These are phyloP conservation scores for Heterotilapia buettikoferi DNA, from an alignment of 2,113 vertebrate species.

Conservation along the genomic window DNA sequence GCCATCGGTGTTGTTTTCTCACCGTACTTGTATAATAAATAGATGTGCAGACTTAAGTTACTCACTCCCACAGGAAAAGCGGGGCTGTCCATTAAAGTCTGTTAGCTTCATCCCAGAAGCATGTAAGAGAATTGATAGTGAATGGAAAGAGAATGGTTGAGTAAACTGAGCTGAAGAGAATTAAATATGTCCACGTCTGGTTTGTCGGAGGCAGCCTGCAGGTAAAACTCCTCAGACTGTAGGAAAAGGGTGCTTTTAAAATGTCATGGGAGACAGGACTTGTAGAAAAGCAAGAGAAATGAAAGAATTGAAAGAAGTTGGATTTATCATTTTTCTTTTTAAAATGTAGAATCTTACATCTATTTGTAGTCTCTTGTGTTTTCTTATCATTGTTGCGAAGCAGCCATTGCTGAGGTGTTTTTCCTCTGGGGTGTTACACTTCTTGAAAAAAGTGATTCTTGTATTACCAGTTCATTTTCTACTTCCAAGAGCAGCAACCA, in stretches of 20 bases:
- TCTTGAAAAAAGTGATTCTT: accelerated
- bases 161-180: background rate
- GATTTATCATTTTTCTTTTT: background rate
- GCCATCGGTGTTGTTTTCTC: background rate
- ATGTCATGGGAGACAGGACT: background rate
- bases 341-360: background rate
- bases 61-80: background rate
- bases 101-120: background rate
- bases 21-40: background rate
- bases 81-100: background rate
- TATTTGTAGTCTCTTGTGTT: background rate
- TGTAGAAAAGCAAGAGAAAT: background rate
- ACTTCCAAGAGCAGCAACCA: background rate
- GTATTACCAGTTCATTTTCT: background rate
- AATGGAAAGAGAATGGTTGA: background rate
- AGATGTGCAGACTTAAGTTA: accelerated
- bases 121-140: background rate
- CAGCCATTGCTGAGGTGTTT: background rate
- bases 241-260: background rate
- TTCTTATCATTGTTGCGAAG: constrained; percentile 1
- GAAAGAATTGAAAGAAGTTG: background rate
- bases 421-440: background rate
- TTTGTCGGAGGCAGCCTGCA: background rate
- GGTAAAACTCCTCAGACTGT: background rate
- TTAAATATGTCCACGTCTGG: background rate